Evolutionary conservation across 2,797 vertebrate species (phyloP).

Genomic region (Pelodytes ibericus): DNA sequence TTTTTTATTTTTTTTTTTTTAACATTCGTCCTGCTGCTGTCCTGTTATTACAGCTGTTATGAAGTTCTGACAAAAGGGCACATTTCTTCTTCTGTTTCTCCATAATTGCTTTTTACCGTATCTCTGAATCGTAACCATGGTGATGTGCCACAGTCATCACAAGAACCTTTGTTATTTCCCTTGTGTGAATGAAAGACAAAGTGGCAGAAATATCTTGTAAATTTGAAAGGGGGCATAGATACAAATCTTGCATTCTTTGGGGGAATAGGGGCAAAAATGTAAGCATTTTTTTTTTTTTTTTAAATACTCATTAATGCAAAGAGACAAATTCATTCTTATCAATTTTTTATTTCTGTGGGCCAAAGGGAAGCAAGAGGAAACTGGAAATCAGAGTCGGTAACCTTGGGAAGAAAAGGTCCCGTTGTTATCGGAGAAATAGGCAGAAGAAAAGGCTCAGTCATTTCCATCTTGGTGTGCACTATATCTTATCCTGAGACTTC

Average conservation of each 20-base stretch:
- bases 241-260: slow-evolving; percentile 56
- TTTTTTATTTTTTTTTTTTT: slow-evolving; percentile 65
- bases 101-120: slow-evolving; percentile 84
- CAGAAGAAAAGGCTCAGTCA: slow-evolving; percentile 63
- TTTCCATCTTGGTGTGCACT: slow-evolving; percentile 63
- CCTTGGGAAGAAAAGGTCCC: slow-evolving; percentile 63
- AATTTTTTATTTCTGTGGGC: slow-evolving; percentile 57
- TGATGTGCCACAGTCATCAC: slow-evolving; percentile 79
- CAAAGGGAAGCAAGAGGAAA: slow-evolving; percentile 51
- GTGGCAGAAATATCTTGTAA: slow-evolving; percentile 67
- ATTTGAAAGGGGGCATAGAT: slow-evolving; percentile 60
- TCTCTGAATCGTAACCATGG: slow-evolving; percentile 85
- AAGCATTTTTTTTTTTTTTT: slow-evolving; percentile 62
- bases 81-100: slow-evolving; percentile 78
- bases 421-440: slow-evolving; percentile 53
- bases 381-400: slow-evolving; percentile 57
- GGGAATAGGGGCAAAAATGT: slow-evolving; percentile 50
- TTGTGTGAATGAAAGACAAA: slow-evolving; percentile 71
- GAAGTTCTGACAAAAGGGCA: slow-evolving; percentile 83
- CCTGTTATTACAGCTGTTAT: slow-evolving; percentile 86
- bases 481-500: slow-evolving; percentile 63
- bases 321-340: slow-evolving; percentile 53
- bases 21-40: slow-evolving; percentile 73
- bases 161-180: slow-evolving; percentile 82
- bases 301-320: slow-evolving; percentile 46